Evolutionary conservation across 2,888 invertebrate genomes (phyloP).

Genomic region (Rambutsinella grinnellia): DNA sequence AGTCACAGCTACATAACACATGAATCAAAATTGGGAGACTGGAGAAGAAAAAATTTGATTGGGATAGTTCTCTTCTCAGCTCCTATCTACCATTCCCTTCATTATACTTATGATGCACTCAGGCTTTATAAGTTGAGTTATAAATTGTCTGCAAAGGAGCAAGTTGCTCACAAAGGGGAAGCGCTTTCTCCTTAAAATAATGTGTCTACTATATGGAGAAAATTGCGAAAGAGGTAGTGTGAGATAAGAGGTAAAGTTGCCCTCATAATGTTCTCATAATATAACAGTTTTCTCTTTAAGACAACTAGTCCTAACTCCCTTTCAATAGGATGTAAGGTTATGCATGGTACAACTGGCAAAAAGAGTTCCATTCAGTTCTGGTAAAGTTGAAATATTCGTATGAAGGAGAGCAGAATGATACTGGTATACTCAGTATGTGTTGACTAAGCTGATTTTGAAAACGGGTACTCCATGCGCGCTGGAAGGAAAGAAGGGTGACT

Average conservation of each 20-base stretch:
- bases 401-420: no score
- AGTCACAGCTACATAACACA: background rate
- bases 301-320: background rate
- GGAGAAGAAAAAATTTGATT: conserved; percentile 22
- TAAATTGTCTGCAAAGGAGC: no score
- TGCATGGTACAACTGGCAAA: no score
- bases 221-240: background rate
- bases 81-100: background rate
- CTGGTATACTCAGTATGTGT: no score
- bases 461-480: no score
- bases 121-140: background rate
- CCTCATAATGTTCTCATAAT: background rate
- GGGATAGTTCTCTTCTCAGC: background rate
- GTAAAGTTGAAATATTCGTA: no score
- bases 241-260: no score
- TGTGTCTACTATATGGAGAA: background rate
- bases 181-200: background rate
- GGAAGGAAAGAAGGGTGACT: background rate
- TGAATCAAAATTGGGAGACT: conserved; percentile 23
- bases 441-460: no score
- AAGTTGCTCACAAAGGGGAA: no score
- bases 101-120: background rate
- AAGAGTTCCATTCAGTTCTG: no score
- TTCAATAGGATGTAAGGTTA: background rate
- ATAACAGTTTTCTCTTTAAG: background rate